Evolutionary conservation across 2,888 invertebrate species (phyloP).

Genomic region (Acanthacorydalis orientalis): DNA sequence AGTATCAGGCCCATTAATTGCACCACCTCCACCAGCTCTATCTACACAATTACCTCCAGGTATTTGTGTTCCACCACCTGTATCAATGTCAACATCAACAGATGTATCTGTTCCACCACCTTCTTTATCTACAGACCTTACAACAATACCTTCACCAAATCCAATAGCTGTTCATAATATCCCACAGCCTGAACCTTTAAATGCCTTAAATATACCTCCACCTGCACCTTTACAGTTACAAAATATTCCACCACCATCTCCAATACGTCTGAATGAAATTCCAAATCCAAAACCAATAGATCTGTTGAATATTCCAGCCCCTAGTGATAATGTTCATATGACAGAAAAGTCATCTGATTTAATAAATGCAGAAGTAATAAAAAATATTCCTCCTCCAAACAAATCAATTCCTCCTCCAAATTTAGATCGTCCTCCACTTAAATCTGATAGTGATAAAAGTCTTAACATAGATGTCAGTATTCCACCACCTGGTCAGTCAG

Average conservation of each 20-base stretch:
- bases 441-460: slow-evolving; percentile 5
- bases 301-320: slow-evolving; percentile 35
- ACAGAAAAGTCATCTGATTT: slow-evolving; percentile 16
- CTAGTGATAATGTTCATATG: slow-evolving; percentile 17
- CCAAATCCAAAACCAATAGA: slow-evolving; percentile 44
- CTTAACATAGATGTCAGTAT: slow-evolving; percentile 16
- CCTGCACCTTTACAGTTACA: slow-evolving; percentile 32
- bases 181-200: slow-evolving; percentile 36
- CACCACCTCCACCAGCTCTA: slow-evolving; percentile 24
- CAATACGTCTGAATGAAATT: slow-evolving; percentile 39
- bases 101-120: slow-evolving; percentile 20
- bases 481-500: slow-evolving; percentile 12
- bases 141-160: slow-evolving; percentile 26
- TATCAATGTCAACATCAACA: slow-evolving; percentile 14
- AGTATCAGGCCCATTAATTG: slow-evolving; percentile 14
- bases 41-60: slow-evolving; percentile 15
- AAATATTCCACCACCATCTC: slow-evolving; percentile 42
- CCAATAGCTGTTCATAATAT: slow-evolving; percentile 27
- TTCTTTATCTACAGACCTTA: slow-evolving; percentile 22
- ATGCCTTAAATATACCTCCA: slow-evolving; percentile 27
- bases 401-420: slow-evolving; percentile 26
- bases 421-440: slow-evolving; percentile 13
- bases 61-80: slow-evolving; percentile 10
- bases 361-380: slow-evolving; percentile 20
- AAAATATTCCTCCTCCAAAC: slow-evolving; percentile 27